Conservation (phyloP, 2,888 invertebrate genomes). For the Folsomia manolachei region DNA sequence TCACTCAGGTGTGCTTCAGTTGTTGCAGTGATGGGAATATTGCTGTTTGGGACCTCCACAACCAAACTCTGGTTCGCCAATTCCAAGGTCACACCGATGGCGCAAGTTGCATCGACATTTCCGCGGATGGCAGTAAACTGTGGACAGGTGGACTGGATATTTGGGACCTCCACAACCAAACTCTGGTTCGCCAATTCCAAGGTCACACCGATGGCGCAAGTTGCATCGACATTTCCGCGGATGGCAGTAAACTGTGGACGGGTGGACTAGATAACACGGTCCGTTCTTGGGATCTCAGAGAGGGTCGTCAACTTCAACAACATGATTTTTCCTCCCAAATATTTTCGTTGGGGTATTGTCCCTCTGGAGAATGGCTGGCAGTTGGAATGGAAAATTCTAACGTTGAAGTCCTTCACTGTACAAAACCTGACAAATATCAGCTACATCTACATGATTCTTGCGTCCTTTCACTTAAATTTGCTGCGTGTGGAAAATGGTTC, state of each 20-base stretch:
- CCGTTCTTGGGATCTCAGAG: conserved; percentile 53
- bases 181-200: conserved; percentile 81
- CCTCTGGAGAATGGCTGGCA: conserved; percentile 91
- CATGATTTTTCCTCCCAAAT: conserved; percentile 82
- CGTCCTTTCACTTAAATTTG: conserved; percentile 88
- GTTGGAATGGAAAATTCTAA: conserved; percentile 96
- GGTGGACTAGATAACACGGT: conserved; percentile 94
- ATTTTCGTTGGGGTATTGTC: conserved; percentile 92
- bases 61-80: conserved; percentile 82
- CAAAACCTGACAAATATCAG: conserved; percentile 91
- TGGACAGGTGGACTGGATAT: conserved; percentile 97
- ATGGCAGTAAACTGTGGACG: conserved; percentile 90
- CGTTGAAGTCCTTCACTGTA: conserved; percentile 84
- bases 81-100: conserved; percentile 94
- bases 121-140: conserved; percentile 76
- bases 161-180: conserved; percentile 69
- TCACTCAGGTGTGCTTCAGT: conserved; percentile 80
- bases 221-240: conserved; percentile 74
- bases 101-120: conserved; percentile 93
- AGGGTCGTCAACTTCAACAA: conserved; percentile 86
- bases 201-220: conserved; percentile 95
- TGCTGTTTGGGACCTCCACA: conserved; percentile 93
- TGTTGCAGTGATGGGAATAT: conserved; percentile 97
- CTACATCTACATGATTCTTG: conserved; percentile 93
- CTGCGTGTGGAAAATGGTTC: conserved; percentile 93